Evolutionary conservation across 2,888 invertebrate species (phyloP).

Genomic region (Eudasyphora cyanicolor): DNA sequence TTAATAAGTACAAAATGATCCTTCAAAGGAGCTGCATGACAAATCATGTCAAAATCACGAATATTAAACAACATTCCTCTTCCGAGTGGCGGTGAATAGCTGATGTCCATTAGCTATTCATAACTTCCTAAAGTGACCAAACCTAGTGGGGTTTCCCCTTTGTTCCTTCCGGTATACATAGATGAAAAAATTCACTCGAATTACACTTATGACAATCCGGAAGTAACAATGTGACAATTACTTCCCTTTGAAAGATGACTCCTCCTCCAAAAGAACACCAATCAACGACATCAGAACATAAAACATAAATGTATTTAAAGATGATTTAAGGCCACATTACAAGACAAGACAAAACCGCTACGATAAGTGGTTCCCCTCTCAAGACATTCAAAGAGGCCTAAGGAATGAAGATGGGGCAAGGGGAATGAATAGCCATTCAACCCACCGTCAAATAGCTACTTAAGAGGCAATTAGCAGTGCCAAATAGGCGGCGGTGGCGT

Average conservation of each 20-base stretch:
- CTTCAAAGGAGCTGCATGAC: too few species aligned
- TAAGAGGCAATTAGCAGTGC: constrained; percentile 65
- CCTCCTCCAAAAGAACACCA: constrained; percentile 1
- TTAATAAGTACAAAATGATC: too few species aligned
- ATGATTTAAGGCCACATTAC: constrained; percentile 58
- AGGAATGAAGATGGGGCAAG: background rate
- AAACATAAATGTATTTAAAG: constrained; percentile 50
- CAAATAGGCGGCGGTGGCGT: constrained; percentile 58
- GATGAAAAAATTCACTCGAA: background rate
- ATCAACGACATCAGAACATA: background rate
- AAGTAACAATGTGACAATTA: constrained; percentile 57
- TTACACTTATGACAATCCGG: constrained; percentile 39
- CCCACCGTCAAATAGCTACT: constrained; percentile 46
- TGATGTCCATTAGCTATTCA: too few species aligned
- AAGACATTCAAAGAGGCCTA: constrained; percentile 16
- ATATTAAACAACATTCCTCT: too few species aligned
- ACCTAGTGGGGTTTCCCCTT: too few species aligned
- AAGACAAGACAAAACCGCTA: constrained; percentile 43
- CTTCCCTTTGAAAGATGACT: constrained; percentile 46
- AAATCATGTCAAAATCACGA: too few species aligned
- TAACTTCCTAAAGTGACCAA: too few species aligned
- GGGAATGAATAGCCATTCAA: too few species aligned
- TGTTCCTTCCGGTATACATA: background rate
- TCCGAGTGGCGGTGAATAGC: too few species aligned
- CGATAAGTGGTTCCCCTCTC: constrained; percentile 44